Evolutionary conservation across 2,888 invertebrate genomes (phyloP).

Genomic region (Coenonympha glycerion): DNA sequence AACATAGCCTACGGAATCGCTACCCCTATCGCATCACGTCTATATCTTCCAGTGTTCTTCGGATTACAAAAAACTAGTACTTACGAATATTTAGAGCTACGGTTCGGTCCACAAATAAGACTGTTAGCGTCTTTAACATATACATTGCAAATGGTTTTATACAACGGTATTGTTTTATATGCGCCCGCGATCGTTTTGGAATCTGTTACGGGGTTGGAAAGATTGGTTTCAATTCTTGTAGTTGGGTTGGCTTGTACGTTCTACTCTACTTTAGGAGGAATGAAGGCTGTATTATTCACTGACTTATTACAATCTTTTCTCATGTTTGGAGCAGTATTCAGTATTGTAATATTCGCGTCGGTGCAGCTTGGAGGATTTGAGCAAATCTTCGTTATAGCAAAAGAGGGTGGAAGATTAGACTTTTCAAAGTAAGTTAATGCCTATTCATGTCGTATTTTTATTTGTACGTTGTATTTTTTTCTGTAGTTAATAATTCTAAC

Average conservation of each 20-base stretch:
- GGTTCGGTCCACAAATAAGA: conserved; percentile 87
- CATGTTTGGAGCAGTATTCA: conserved; percentile 89
- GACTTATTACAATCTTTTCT: conserved; percentile 89
- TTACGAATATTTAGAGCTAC: conserved; percentile 92
- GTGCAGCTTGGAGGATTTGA: conserved; percentile 81
- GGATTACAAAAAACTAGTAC: conserved; percentile 89
- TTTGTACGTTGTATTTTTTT: background rate
- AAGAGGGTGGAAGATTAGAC: conserved; percentile 81
- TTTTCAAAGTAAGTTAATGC: conserved; percentile 77
- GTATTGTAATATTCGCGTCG: conserved; percentile 84
- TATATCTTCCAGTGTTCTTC: conserved; percentile 91
- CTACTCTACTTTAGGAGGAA: conserved; percentile 91
- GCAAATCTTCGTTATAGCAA: conserved; percentile 83
- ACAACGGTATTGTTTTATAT: conserved; percentile 93
- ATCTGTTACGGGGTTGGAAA: conserved; percentile 87
- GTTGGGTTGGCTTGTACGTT: conserved; percentile 88
- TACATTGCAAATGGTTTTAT: conserved; percentile 91
- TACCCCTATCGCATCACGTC: conserved; percentile 84
- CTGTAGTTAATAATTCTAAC: background rate
- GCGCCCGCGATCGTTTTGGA: conserved; percentile 94
- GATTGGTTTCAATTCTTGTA: conserved; percentile 82
- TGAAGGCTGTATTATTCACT: conserved; percentile 92
- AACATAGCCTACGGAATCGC: conserved; percentile 84
- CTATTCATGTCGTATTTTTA: no score
- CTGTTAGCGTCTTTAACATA: conserved; percentile 88